Evolutionary conservation across 64 coral and sea anemone genomes (phyloP).

Genomic region (Stichodactyla helianthus): DNA sequence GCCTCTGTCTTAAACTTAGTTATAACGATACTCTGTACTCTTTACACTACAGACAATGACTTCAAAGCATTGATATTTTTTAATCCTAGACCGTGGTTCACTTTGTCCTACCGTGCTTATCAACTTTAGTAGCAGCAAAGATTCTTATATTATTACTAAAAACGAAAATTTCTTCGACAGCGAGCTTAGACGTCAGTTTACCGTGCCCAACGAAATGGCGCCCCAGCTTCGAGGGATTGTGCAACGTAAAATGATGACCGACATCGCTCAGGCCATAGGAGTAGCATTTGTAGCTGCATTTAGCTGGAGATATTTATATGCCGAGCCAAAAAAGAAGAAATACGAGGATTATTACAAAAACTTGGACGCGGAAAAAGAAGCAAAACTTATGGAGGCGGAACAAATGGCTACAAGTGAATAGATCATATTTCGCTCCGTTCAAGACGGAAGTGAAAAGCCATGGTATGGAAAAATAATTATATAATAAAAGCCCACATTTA

Average conservation of each 20-base stretch:
- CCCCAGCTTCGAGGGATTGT: slow-evolving; percentile 65
- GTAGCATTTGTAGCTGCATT: slow-evolving; percentile 33
- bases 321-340: slow-evolving; percentile 48
- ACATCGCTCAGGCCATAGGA: slow-evolving; percentile 39
- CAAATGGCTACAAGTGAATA: slow-evolving; percentile 12
- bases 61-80: background rate
- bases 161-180: background rate
- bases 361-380: slow-evolving; percentile 74
- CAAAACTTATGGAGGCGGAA: slow-evolving; percentile 56
- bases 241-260: slow-evolving; percentile 44
- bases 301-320: slow-evolving; percentile 48
- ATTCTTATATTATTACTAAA: background rate
- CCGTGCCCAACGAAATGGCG: slow-evolving; percentile 36
- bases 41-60: background rate
- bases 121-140: background rate
- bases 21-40: no score
- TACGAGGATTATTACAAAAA: slow-evolving; percentile 71
- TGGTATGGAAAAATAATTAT: background rate
- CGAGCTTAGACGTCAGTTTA: background rate
- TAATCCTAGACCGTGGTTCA: background rate
- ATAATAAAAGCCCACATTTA: background rate
- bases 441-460: background rate
- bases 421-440: background rate
- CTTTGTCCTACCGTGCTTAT: background rate
- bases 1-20: no score